A percentile compares a stretch with the other conserved stretches of the same genome.
phyloP scores from a whole-genome alignment of 37 sponge, comb jelly and placozoan genomes.

The Oscarella lobularis region DNA sequence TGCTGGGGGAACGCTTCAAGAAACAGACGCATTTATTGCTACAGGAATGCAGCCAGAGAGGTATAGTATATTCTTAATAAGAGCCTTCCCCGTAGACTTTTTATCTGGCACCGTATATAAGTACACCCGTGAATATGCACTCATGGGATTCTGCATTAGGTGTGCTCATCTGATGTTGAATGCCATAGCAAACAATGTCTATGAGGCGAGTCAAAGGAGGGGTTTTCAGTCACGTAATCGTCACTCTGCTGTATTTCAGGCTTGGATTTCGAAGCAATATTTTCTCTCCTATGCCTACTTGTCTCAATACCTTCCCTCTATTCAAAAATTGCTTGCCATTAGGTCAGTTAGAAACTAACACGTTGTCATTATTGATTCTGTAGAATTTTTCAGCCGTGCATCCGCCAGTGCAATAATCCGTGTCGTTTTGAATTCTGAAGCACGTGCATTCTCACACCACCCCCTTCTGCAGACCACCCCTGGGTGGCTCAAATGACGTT shows the following conservation, averaged over 20 bases:
- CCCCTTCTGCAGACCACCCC: too few species aligned
- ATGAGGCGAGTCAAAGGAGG: conserved; percentile 13
- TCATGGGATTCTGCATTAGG: neutral
- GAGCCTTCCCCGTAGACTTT: neutral
- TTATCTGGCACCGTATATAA: neutral
- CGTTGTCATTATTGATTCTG: too few species aligned
- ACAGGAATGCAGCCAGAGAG: conserved; percentile 9
- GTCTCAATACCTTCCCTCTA: too few species aligned
- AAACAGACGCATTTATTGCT: neutral
- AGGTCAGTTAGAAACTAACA: too few species aligned
- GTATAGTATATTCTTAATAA: neutral
- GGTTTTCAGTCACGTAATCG: neutral
- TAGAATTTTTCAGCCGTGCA: neutral
- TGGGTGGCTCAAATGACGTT: too few species aligned
- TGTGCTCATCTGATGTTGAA: conserved; percentile 33
- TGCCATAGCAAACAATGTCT: conserved; percentile 14
- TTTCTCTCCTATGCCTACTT: too few species aligned
- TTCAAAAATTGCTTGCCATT: too few species aligned
- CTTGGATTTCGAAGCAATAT: too few species aligned
- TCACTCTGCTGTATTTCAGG: too few species aligned
- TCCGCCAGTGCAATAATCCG: too few species aligned
- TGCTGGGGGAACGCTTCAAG: neutral
- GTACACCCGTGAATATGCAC: neutral
- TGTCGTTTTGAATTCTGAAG: too few species aligned
- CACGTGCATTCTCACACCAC: too few species aligned